phyloP scores from a whole-genome alignment of 2,888 invertebrate genomes.

The Neuroscelio doddi region DNA sequence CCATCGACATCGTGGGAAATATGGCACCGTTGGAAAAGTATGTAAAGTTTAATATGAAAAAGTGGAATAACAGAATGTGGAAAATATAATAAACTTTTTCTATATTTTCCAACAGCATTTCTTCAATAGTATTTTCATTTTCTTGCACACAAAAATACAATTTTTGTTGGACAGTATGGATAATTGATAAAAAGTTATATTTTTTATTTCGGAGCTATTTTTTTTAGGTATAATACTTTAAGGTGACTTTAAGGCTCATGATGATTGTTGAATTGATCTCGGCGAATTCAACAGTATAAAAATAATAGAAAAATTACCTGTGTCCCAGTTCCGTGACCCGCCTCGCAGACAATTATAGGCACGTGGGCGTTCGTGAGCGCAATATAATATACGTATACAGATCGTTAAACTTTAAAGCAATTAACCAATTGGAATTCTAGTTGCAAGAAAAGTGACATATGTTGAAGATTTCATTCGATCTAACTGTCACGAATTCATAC shows the following conservation, averaged over 20 bases:
- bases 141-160: too few relatives aligned
- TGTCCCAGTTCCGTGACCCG: slow-evolving; percentile 16
- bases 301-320: slow-evolving; percentile 11
- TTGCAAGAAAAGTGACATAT: slow-evolving; percentile 8
- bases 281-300: not conserved
- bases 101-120: too few relatives aligned
- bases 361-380: slow-evolving; percentile 18
- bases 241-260: not conserved
- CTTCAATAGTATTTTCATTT: too few relatives aligned
- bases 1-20: slow-evolving; percentile 33
- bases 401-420: slow-evolving; percentile 24
- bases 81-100: too few relatives aligned
- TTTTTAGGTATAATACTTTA: too few relatives aligned
- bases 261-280: slow-evolving; percentile 11
- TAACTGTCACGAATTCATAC: not conserved
- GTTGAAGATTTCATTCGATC: slow-evolving; percentile 1
- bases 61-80: too few relatives aligned
- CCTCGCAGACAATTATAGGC: slow-evolving; percentile 17
- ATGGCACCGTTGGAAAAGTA: slow-evolving; percentile 11
- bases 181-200: too few relatives aligned
- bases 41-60: not conserved
- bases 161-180: too few relatives aligned
- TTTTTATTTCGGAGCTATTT: too few relatives aligned
- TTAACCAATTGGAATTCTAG: slow-evolving; percentile 18
- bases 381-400: slow-evolving; percentile 12